These are phyloP conservation scores for Andrena hattorfiana DNA, from an alignment of 2,888 invertebrate genomes.

Conservation along the genomic window DNA sequence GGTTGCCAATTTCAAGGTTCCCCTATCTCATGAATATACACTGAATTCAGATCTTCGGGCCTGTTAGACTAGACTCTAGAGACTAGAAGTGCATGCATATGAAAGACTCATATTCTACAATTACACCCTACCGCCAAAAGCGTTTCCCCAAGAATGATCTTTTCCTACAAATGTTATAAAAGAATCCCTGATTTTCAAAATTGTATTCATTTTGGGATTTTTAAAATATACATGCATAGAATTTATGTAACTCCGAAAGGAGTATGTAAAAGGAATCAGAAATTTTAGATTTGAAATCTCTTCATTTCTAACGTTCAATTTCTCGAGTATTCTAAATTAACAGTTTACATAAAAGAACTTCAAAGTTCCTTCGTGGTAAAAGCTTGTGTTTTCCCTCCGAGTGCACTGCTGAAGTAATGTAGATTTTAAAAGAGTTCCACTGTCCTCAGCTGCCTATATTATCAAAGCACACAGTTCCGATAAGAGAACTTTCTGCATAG, in stretches of 20 bases:
- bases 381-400: not conserved
- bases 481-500: conserved; percentile 23
- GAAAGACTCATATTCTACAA: too few relatives aligned
- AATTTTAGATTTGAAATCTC: not conserved
- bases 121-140: too few relatives aligned
- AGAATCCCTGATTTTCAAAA: too few relatives aligned
- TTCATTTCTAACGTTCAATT: conserved; percentile 15
- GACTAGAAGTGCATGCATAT: too few relatives aligned
- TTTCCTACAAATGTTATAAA: too few relatives aligned
- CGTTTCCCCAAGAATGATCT: too few relatives aligned
- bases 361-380: conserved; percentile 1
- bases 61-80: too few relatives aligned
- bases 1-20: too few relatives aligned
- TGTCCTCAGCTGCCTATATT: conserved; percentile 3
- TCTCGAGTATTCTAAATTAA: conserved; percentile 5
- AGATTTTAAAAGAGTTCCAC: conserved; percentile 9
- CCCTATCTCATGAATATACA: too few relatives aligned
- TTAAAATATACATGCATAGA: not conserved
- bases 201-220: too few relatives aligned
- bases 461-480: not conserved
- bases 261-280: not conserved
- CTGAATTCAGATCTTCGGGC: too few relatives aligned
- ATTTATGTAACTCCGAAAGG: not conserved
- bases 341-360: conserved; percentile 5
- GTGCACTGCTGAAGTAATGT: conserved; percentile 9